These are phyloP conservation scores for Trachymyrmex cornetzi DNA, from an alignment of 1,140 invertebrate species.

Conservation along the genomic window DNA sequence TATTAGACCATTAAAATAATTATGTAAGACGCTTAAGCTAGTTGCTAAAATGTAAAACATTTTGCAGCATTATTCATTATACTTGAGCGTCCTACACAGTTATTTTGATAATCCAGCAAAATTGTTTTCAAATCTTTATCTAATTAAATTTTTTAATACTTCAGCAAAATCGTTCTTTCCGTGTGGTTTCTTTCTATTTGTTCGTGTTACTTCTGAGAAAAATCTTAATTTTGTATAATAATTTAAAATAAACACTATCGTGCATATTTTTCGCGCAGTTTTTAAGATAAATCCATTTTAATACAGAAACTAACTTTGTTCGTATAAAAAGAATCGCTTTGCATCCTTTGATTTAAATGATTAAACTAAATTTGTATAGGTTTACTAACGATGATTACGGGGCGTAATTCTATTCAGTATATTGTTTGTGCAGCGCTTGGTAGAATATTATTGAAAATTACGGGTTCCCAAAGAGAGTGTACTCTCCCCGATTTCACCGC, in stretches of 20 bases:
- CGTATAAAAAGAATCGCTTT: constrained; percentile 1
- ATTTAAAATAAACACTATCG: neutral
- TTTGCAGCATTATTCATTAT: too few relatives aligned
- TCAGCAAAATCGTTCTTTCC: too few relatives aligned
- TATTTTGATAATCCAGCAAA: too few relatives aligned
- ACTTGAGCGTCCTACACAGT: too few relatives aligned
- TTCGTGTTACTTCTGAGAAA: neutral
- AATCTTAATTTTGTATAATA: neutral
- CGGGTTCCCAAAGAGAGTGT: neutral
- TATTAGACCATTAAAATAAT: too few relatives aligned
- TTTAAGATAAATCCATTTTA: neutral
- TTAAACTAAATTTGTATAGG: neutral
- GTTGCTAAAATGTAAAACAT: too few relatives aligned
- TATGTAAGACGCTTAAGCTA: too few relatives aligned
- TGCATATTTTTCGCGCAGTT: neutral
- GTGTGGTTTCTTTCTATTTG: constrained; percentile 1
- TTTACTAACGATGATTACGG: neutral
- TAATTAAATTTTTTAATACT: too few relatives aligned
- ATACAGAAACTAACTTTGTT: neutral
- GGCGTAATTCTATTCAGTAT: constrained; percentile 18
- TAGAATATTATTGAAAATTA: constrained; percentile 27
- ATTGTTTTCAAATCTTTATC: too few relatives aligned
- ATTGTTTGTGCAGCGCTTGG: neutral
- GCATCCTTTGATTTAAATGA: neutral
- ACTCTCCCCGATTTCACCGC: constrained; percentile 18